Conservation (phyloP, 2,888 invertebrate genomes). For the Theristus sp. region DNA sequence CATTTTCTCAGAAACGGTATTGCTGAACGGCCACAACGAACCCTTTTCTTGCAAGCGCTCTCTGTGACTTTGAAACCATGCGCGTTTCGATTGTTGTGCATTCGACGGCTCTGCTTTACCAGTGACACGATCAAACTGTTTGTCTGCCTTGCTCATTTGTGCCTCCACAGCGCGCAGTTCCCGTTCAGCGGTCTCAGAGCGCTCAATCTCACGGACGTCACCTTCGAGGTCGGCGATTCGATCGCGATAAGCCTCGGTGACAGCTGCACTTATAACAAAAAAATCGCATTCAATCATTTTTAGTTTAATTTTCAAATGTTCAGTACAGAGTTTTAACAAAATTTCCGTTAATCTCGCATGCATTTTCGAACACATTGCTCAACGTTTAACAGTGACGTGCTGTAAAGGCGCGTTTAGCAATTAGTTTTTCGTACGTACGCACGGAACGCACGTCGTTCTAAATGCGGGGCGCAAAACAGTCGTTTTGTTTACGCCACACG, state of each 20-base stretch:
- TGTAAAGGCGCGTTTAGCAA: too few species aligned
- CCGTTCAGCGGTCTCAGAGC: constrained; percentile 48
- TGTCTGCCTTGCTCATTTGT: constrained; percentile 10
- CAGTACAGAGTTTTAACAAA: too few species aligned
- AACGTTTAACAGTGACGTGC: too few species aligned
- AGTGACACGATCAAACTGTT: not conserved
- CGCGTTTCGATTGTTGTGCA: not conserved
- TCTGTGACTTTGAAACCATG: not conserved
- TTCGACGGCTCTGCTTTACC: too few species aligned
- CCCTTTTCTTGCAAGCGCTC: not conserved
- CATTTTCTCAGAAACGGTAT: not conserved
- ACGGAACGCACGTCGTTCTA: too few species aligned
- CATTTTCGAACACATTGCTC: too few species aligned
- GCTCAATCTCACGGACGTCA: constrained; percentile 59
- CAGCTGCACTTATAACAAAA: constrained; percentile 49
- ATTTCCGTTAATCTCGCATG: too few species aligned
- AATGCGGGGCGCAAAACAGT: too few species aligned
- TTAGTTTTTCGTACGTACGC: too few species aligned
- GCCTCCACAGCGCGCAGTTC: constrained; percentile 14
- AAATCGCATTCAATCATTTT: constrained; percentile 2
- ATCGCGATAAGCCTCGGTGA: constrained; percentile 63
- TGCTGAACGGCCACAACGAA: constrained; percentile 16
- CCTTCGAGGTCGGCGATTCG: constrained; percentile 53
- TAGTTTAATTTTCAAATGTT: too few species aligned
- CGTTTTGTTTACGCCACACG: too few species aligned